phyloP scores from a whole-genome alignment of 2,797 vertebrate genomes.

The Poecilia wingei region DNA sequence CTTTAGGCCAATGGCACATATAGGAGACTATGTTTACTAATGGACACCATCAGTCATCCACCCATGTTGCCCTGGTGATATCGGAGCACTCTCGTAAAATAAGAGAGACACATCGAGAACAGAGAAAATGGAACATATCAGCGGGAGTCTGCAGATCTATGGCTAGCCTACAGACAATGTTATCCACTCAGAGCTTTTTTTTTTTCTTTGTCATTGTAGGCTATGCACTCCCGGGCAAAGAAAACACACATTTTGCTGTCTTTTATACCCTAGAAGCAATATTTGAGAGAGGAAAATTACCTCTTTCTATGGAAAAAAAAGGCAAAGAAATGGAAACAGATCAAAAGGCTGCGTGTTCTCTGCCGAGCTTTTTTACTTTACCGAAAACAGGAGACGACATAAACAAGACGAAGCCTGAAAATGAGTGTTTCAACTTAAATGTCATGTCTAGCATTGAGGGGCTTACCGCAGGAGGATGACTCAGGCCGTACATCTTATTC shows the following conservation, averaged over 20 bases:
- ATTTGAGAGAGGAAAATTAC: slow-evolving; percentile 50
- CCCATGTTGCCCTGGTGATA: slow-evolving; percentile 73
- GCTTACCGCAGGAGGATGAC: slow-evolving; percentile 25
- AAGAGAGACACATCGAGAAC: slow-evolving; percentile 67
- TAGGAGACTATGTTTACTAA: slow-evolving; percentile 78
- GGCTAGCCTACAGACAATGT: slow-evolving; percentile 52
- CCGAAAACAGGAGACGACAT: slow-evolving; percentile 10
- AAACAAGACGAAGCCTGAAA: slow-evolving; percentile 24
- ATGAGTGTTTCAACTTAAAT: slow-evolving; percentile 33
- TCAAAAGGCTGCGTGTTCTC: slow-evolving; percentile 34
- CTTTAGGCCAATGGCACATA: slow-evolving; percentile 75
- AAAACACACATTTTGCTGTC: slow-evolving; percentile 47
- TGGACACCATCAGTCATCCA: slow-evolving; percentile 79
- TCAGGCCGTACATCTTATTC: slow-evolving; percentile 10
- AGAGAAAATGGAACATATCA: slow-evolving; percentile 72
- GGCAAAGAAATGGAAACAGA: slow-evolving; percentile 42
- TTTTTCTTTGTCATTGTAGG: slow-evolving; percentile 32
- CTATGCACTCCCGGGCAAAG: slow-evolving; percentile 48
- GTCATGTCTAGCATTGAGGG: slow-evolving; percentile 8
- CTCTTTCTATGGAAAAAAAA: slow-evolving; percentile 20
- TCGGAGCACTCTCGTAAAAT: slow-evolving; percentile 66
- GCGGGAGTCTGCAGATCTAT: slow-evolving; percentile 69
- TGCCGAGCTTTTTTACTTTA: slow-evolving; percentile 38
- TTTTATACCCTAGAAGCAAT: slow-evolving; percentile 41
- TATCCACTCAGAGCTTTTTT: slow-evolving; percentile 52